Base-by-base conservation (phyloP, 1,140 invertebrate species). In the Formica exsecta region DNA sequence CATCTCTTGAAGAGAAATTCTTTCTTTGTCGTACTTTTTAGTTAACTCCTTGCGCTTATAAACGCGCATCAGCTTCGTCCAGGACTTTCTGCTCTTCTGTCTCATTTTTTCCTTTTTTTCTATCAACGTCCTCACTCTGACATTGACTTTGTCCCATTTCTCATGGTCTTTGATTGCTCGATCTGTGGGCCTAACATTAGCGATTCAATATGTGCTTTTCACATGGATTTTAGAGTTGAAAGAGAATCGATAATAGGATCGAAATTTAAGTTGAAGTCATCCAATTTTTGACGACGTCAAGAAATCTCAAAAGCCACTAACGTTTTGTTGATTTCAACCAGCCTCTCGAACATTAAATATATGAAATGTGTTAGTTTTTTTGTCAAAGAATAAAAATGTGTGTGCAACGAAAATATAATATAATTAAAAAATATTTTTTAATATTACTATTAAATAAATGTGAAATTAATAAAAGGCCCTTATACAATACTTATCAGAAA, bases 11-110 rank as follows among this genome's bases (percentile, higher is more conserved):
- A 65, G 13, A 32, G 22, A 2, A 64, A 85, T 77, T 77, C 25
- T 48, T 73, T 65, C 38, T 62, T 68, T n/a, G 7, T 22, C 13
- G 32, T 54, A 48, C 19, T 32, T 68, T 51, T 8, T 36, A 48
- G 32, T 74, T 19, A 38, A 13, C 3, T 36, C 61, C 41, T 25
- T 16, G 22, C 66, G 38, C n/a, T 65, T 44, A 71, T 61, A 6
- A 83, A 13, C 29, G n/a, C 79, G 79, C 54, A 62, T 6, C 6
- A 73, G 44, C 25, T 83, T 25, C 25, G 44, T 86, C 66, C 62
- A 83, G 32, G 41, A 66, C 9, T 51, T 22, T n/a, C 11, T 70
- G 29, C 44, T 77, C 36, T 57, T 44, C 29, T 22, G 41, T 51
- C 54, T 74, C 25, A 71, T 48, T 36, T 62, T 54, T 13, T 32